Percentiles rank a stretch among this genome's conserved stretches.
Evolutionary conservation across 1,140 invertebrate genomes (phyloP).

Genomic region (Pseudomyrmex gracilis): DNA sequence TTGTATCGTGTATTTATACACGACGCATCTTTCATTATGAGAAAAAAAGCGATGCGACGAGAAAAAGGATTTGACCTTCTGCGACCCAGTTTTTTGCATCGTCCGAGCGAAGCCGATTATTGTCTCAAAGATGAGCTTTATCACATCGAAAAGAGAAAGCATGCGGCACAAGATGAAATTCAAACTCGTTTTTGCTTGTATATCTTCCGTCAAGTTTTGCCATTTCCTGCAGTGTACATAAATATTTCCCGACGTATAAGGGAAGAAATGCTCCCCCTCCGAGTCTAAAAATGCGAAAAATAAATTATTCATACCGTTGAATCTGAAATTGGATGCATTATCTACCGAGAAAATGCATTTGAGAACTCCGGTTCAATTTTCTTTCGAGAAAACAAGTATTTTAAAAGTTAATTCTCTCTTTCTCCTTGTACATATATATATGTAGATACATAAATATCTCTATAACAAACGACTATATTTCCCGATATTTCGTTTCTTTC

Average conservation of each 20-base stretch:
- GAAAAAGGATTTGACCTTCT: constrained; percentile 10
- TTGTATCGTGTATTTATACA: constrained; percentile 11
- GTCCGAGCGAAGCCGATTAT: constrained; percentile 15
- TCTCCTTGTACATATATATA: neutral
- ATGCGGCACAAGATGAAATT: neutral
- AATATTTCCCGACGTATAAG: constrained; percentile 11
- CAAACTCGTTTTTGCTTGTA: constrained; percentile 5
- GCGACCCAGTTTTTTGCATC: neutral
- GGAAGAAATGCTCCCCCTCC: neutral
- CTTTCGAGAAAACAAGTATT: neutral
- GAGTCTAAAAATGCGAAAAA: neutral
- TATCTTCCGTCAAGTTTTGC: neutral
- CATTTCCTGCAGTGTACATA: neutral
- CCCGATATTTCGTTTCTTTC: neutral
- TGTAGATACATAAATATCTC: neutral
- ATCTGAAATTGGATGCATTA: constrained; percentile 1
- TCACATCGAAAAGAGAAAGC: constrained; percentile 21
- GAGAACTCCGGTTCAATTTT: neutral
- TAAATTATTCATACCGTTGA: neutral
- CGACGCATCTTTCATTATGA: neutral
- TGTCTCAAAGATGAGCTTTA: constrained; percentile 23
- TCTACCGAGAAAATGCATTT: constrained; percentile 1
- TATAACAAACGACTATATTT: too few relatives aligned
- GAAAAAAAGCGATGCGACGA: neutral
- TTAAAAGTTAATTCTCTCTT: constrained; percentile 4